Evolutionary conservation across 2,888 invertebrate species (phyloP).

Genomic region (Volucella bombylans): DNA sequence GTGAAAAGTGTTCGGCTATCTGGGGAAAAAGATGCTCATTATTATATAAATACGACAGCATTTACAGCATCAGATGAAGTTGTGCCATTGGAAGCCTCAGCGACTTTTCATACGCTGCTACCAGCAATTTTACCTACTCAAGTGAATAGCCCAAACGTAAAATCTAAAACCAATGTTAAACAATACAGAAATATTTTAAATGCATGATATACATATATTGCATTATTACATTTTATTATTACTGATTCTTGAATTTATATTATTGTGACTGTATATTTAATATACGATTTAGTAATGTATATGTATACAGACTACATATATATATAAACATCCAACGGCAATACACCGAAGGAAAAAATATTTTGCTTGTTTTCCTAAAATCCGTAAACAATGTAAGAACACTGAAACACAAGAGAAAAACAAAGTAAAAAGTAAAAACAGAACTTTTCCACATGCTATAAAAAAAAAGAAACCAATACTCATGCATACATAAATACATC

Average conservation of each 20-base stretch:
- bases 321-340: neutral
- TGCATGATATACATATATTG: slow-evolving; percentile 67
- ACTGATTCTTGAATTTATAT: slow-evolving; percentile 51
- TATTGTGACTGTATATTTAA: slow-evolving; percentile 48
- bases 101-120: slow-evolving; percentile 18
- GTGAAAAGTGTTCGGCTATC: slow-evolving; percentile 19
- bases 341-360: neutral
- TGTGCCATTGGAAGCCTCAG: neutral
- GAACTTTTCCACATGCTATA: neutral
- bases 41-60: slow-evolving; percentile 12
- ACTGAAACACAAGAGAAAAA: neutral
- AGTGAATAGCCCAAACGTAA: slow-evolving; percentile 28
- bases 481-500: slow-evolving; percentile 18
- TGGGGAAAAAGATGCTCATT: neutral
- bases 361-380: no score
- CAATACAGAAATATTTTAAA: slow-evolving; percentile 66
- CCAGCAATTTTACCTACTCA: slow-evolving; percentile 22
- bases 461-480: slow-evolving; percentile 2
- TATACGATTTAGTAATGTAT: slow-evolving; percentile 23
- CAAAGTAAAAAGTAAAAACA: neutral
- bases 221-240: slow-evolving; percentile 54
- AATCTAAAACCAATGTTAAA: slow-evolving; percentile 58
- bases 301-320: slow-evolving; percentile 25
- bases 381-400: neutral
- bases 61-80: slow-evolving; percentile 2